These are phyloP conservation scores for Tokudaia tokunoshimensis DNA, from an alignment of 2,797 vertebrate genomes.

Conservation along the genomic window DNA sequence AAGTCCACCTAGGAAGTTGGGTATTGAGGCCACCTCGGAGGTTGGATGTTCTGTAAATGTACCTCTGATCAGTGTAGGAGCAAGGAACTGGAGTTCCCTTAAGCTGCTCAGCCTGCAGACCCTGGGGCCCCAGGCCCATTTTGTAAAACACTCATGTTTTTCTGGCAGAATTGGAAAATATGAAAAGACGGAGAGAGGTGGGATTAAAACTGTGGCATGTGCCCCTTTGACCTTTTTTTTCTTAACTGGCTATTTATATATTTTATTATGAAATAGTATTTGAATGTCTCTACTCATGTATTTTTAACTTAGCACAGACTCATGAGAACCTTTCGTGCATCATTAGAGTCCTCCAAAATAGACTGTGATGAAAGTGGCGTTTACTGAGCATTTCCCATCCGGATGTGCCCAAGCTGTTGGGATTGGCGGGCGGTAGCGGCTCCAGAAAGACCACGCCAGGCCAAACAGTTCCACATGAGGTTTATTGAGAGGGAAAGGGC, in stretches of 20 bases:
- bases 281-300: slow-evolving; percentile 18
- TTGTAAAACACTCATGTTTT: not conserved
- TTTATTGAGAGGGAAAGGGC: too few relatives aligned
- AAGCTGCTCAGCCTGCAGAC: not conserved
- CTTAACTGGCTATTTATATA: slow-evolving; percentile 37
- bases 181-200: not conserved
- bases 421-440: too few relatives aligned
- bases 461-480: too few relatives aligned
- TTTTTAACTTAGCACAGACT: slow-evolving; percentile 60
- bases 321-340: not conserved
- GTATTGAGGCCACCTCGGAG: not conserved
- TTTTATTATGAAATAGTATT: slow-evolving; percentile 55
- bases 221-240: slow-evolving; percentile 17
- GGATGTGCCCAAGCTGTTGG: not conserved
- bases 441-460: too few relatives aligned
- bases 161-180: not conserved
- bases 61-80: not conserved
- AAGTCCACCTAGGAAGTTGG: not conserved
- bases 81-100: not conserved
- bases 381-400: slow-evolving; percentile 46
- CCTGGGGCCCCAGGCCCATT: not conserved
- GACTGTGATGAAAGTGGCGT: slow-evolving; percentile 13
- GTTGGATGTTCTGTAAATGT: not conserved
- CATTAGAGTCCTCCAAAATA: slow-evolving; percentile 45
- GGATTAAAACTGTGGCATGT: not conserved